Evolutionary conservation across 2,113 vertebrate species (phyloP).

Genomic region (Leptobrachium ailaonicum): DNA sequence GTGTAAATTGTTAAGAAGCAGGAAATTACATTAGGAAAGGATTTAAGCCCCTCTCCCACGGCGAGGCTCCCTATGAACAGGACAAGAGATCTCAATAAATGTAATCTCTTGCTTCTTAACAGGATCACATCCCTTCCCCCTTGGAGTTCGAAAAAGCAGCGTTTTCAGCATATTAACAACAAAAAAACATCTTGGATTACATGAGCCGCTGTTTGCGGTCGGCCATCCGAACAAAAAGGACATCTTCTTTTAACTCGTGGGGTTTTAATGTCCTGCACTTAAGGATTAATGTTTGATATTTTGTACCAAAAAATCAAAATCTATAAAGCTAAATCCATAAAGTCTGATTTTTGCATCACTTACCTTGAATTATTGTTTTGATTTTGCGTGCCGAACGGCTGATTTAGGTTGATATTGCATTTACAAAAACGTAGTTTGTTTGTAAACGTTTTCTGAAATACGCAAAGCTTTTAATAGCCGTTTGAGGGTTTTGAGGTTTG

Average conservation of each 20-base stretch:
- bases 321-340: too few relatives aligned
- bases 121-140: constrained; percentile 48
- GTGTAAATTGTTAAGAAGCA: constrained; percentile 44
- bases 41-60: constrained; percentile 53
- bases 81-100: constrained; percentile 51
- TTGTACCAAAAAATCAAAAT: too few relatives aligned
- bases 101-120: constrained; percentile 58
- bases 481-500: constrained; percentile 43
- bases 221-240: too few relatives aligned
- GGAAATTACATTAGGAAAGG: constrained; percentile 55
- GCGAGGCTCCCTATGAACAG: constrained; percentile 51
- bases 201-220: constrained; percentile 8
- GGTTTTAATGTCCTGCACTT: too few relatives aligned
- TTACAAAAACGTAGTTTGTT: too few relatives aligned
- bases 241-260: too few relatives aligned
- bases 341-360: too few relatives aligned
- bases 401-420: too few relatives aligned
- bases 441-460: constrained; percentile 31
- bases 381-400: too few relatives aligned
- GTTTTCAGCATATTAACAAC: constrained; percentile 45
- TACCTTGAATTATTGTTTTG: too few relatives aligned
- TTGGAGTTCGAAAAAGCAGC: constrained; percentile 51
- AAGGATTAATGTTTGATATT: too few relatives aligned
- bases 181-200: constrained; percentile 38
- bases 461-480: constrained; percentile 59